Base-by-base conservation (phyloP, 2,113 vertebrate species). In the Ictalurus furcatus region DNA sequence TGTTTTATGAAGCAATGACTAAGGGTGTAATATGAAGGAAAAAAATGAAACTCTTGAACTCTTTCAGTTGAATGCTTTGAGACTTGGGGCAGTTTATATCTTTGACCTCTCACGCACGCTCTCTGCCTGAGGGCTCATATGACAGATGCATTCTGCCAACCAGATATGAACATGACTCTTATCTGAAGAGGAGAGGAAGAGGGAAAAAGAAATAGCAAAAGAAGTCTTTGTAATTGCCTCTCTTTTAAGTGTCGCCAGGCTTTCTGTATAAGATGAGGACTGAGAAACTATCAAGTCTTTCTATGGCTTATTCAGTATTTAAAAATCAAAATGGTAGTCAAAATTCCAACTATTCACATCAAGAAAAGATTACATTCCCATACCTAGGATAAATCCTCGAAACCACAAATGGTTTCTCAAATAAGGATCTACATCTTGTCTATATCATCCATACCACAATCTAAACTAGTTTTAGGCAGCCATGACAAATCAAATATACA, bases 141-240 rank as follows among this genome's bases (percentile, higher is more conserved):
- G 86, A 88, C 90, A 88, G 90, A 91, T 91, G 88, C 86, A 78
- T 61, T 89, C 74, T 89, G 89, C 86, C 88, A 91, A 79, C 69
- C 83, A 73, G 37, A 89, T 87, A 91, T 90, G 86, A 91, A 90
- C 63, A 88, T 56, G 65, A 87, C 83, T 91, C 40, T 89, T 78
- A 88, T 91, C 88, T 88, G 56, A 83, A 86, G 78, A 78, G 67
- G 54, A 74, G 58, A 67, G 79, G n/a, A 74, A 37, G 40, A 59
- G 44, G 21, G 54, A 59, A 37, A 85, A 79, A 69, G 37, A 90
- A 56, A 84, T 16, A 48, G 13, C 44, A 40, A 78, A 79, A 86
- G 21, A 34, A 48, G 25, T 85, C 83, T 76, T 82, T 73, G 52
- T 63, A 87, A 87, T 87, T 81, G 56, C 44, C 9, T 85, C 37